Conservation (phyloP, 2,797 vertebrate genomes). For the Enteromius treurensis region DNA sequence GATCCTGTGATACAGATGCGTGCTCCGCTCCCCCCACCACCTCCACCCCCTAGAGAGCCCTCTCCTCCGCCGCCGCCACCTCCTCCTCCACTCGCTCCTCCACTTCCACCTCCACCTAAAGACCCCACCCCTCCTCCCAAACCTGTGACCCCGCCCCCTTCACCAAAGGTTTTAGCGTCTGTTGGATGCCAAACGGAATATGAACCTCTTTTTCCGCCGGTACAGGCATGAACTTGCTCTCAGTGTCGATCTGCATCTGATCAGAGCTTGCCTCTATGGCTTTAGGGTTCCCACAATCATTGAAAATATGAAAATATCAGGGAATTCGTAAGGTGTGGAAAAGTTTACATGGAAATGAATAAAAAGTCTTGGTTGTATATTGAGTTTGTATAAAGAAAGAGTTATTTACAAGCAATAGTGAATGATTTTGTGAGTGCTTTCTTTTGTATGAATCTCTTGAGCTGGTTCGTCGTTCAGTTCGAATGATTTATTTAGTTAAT, state of each 20-base stretch:
- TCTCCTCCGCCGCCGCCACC: slow-evolving; percentile 38
- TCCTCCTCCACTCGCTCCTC: slow-evolving; percentile 57
- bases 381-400: not conserved
- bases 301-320: not conserved
- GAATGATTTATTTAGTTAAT: not conserved
- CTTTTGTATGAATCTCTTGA: not conserved
- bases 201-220: slow-evolving; percentile 71
- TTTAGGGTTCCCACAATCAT: not conserved
- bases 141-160: slow-evolving; percentile 32
- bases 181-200: slow-evolving; percentile 85
- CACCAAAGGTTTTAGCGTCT: slow-evolving; percentile 72
- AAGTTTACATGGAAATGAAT: not conserved
- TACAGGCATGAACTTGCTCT: slow-evolving; percentile 81
- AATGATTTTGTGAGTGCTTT: not conserved
- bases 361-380: not conserved
- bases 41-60: slow-evolving; percentile 54
- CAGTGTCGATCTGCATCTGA: slow-evolving; percentile 8
- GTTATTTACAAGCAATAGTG: not conserved
- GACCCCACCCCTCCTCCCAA: slow-evolving; percentile 37
- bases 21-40: slow-evolving; percentile 53
- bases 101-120: slow-evolving; percentile 50
- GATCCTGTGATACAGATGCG: slow-evolving; percentile 12
- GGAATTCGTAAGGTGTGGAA: not conserved
- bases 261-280: slow-evolving; percentile 17
- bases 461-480: not conserved